Evolutionary conservation across 2,797 vertebrate genomes (phyloP).

Genomic region (Cryptoblepharus egeriae): DNA sequence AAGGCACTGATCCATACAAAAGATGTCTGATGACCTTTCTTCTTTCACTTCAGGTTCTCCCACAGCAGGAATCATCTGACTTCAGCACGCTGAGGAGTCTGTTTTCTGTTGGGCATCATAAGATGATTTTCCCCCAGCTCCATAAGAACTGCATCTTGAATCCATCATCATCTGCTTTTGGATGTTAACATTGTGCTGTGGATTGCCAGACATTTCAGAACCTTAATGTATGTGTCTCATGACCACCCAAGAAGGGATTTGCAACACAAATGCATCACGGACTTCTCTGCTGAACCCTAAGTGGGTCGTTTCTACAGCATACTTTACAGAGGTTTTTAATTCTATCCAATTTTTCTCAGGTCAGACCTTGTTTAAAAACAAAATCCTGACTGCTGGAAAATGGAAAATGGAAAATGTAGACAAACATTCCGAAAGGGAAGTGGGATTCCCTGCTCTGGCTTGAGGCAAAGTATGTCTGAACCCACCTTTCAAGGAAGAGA

Average conservation of each 20-base stretch:
- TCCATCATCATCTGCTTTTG: conserved; percentile 67
- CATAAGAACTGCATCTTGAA: conserved; percentile 63
- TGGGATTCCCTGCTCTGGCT: conserved; percentile 46
- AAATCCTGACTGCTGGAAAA: conserved; percentile 66
- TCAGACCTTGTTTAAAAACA: conserved; percentile 66
- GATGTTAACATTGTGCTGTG: conserved; percentile 67
- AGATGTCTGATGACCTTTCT: background rate
- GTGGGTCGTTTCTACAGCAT: conserved; percentile 71
- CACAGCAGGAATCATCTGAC: conserved; percentile 82
- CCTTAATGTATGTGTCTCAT: conserved; percentile 57
- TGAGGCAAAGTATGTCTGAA: conserved; percentile 38
- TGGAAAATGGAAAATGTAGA: conserved; percentile 46
- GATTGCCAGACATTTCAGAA: conserved; percentile 73
- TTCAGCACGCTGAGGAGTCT: conserved; percentile 76
- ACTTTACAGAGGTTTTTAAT: conserved; percentile 72
- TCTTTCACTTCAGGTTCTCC: conserved; percentile 77
- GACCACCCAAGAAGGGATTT: conserved; percentile 63
- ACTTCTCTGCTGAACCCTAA: conserved; percentile 63
- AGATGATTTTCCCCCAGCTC: conserved; percentile 45
- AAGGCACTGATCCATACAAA: background rate
- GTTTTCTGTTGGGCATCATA: conserved; percentile 23
- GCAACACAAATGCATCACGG: conserved; percentile 66
- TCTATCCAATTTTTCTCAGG: conserved; percentile 68
- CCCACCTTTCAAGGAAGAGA: conserved; percentile 3
- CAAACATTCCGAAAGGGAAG: conserved; percentile 29